Evolutionary conservation across 2,113 vertebrate species (phyloP).

Genomic region (Piaya cayana): DNA sequence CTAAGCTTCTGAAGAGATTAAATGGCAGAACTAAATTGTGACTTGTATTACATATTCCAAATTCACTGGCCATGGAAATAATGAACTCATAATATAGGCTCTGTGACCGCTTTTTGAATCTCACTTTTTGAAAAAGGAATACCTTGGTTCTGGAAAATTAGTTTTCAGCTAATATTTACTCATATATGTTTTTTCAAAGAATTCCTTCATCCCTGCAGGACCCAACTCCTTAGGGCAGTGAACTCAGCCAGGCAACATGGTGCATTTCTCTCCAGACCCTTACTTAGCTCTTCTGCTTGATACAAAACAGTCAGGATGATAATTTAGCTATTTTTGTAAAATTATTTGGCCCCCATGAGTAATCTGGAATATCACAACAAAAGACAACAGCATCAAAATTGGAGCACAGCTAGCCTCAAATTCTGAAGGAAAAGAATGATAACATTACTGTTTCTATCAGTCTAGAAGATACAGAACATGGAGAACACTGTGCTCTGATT

Average conservation of each 20-base stretch:
- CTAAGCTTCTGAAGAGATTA: neutral
- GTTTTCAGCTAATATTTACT: neutral
- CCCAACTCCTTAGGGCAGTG: fast-evolving
- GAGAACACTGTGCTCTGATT: neutral
- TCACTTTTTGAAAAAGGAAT: neutral
- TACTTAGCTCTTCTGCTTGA: neutral
- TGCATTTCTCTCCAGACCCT: neutral
- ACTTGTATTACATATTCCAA: neutral
- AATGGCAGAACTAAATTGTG: neutral
- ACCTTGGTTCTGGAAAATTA: neutral
- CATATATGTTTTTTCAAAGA: fast-evolving
- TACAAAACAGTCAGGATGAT: neutral
- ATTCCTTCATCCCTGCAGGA: neutral
- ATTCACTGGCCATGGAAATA: neutral
- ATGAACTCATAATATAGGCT: neutral
- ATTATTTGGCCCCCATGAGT: neutral
- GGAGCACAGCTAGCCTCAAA: neutral
- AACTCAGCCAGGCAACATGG: neutral
- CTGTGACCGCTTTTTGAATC: neutral
- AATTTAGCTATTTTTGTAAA: neutral
- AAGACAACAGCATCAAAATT: neutral
- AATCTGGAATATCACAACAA: neutral
- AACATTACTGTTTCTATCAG: neutral
- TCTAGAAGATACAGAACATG: neutral
- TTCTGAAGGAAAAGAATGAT: neutral